Evolutionary conservation across 92 coral and sea anemone species (phyloP), one percentile per base, ranked within the genome.

Genomic region (Chrysogorgia sp.): DNA sequence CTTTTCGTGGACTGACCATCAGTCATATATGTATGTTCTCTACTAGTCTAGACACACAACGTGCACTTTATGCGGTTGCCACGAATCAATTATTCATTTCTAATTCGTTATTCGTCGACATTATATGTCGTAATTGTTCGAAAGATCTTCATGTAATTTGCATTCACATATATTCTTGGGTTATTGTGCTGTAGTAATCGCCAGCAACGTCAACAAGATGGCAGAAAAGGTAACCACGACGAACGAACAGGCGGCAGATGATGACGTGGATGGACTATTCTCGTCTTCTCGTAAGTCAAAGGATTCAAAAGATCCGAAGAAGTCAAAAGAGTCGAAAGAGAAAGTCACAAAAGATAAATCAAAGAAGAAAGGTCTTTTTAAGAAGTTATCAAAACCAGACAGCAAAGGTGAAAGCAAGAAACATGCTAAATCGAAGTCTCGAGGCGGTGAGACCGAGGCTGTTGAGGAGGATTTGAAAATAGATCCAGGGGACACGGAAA

Each of bases 331-430:
- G n/a, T 6, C 53, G 15, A 47, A 47, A 47, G n/a, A 15, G n/a
- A 47, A 47, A 15, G 17, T n/a, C n/a, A 2, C n/a, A 15, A 47
- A 47, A 47, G 53, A 47, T 7, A 47, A 47, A 15, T 47, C 53
- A 47, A 47, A 47, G n/a, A 47, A 47, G 15, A 7, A 7, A 6
- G n/a, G 53, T 47, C 53, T 47, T 2, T 47, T 47, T 47, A 47
- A 47, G 15, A 47, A 15, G n/a, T 2, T 6, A n/a, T 7, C 53
- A 2, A 47, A 47, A n/a, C n/a, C 53, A 15, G 53, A 47, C 43
- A 67, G 74, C 2, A 67, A 67, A 41, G 48, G 40, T 15, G 74
- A 67, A 43, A 53, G 48, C 0, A 67, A 40, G 28, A 67, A 67
- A 67, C 34, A 41, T 30, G 34, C 24, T 31, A 30, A 53, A 26